Conservation (phyloP, 53 echinoderm and acorn worm species). For the Echinometra lucunter region DNA sequence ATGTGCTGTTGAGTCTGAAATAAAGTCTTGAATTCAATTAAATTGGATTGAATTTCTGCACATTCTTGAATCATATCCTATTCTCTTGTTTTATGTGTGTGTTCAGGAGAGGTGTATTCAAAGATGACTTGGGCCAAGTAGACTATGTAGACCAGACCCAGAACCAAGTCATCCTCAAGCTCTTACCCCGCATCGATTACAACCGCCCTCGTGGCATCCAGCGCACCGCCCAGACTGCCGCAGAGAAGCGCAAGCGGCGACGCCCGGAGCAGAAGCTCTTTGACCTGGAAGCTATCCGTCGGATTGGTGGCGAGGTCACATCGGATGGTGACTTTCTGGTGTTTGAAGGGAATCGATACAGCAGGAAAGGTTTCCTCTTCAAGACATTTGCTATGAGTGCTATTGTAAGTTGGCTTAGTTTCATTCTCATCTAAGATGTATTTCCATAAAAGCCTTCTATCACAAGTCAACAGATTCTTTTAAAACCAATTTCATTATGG, state of each 20-base stretch:
- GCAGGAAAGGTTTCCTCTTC: constrained; percentile 94
- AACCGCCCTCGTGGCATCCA: constrained; percentile 79
- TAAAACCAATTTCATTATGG: neutral
- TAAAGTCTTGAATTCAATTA: too few species aligned
- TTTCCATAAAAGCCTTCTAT: too few species aligned
- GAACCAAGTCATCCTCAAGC: constrained; percentile 96
- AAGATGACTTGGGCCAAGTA: constrained; percentile 96
- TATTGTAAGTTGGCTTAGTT: constrained; percentile 97
- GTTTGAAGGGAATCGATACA: constrained; percentile 98
- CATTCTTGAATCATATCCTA: neutral
- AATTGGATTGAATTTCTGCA: neutral
- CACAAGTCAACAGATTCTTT: constrained; percentile 68
- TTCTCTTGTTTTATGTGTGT: neutral
- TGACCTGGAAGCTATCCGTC: constrained; percentile 91
- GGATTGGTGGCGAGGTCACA: constrained; percentile 92
- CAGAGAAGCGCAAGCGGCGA: constrained; percentile 87
- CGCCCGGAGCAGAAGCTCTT: constrained; percentile 88
- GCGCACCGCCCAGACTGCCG: constrained; percentile 72
- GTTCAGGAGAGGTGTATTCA: constrained; percentile 91
- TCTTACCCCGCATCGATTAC: constrained; percentile 96
- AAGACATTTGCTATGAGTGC: constrained; percentile 98
- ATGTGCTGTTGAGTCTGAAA: too few species aligned
- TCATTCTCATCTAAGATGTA: too few species aligned
- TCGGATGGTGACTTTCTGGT: constrained; percentile 96
- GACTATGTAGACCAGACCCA: constrained; percentile 97